These are phyloP conservation scores for Polyergus mexicanus DNA, from an alignment of 1,140 invertebrate genomes.

Conservation along the genomic window DNA sequence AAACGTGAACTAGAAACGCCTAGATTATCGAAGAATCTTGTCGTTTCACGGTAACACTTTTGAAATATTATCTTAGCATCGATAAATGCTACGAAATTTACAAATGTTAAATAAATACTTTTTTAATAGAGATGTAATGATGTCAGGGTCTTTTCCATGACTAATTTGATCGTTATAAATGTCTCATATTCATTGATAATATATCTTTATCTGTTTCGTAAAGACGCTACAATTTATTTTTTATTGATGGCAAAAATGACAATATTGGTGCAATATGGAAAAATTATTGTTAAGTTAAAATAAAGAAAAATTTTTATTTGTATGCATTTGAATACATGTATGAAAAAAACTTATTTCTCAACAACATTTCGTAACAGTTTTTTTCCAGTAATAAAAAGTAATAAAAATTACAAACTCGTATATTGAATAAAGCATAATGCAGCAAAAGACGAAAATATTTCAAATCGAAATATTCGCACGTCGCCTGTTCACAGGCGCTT, in stretches of 20 bases:
- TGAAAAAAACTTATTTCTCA: neutral
- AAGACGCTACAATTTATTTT: neutral
- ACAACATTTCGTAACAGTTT: neutral
- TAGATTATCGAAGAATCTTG: neutral
- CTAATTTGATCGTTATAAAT: neutral
- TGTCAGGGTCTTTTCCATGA: neutral
- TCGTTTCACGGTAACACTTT: neutral
- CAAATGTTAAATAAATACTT: neutral
- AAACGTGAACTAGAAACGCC: neutral
- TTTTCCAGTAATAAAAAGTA: conserved; percentile 12
- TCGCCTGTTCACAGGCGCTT: conserved; percentile 43
- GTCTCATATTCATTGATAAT: neutral
- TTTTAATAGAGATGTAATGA: neutral
- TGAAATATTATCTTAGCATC: neutral
- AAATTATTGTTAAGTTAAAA: neutral
- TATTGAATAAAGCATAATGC: conserved; percentile 38
- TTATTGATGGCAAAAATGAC: neutral
- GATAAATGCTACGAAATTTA: neutral
- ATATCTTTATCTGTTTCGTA: neutral
- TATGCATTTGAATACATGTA: neutral
- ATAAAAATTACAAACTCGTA: conserved; percentile 3
- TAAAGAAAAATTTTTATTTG: neutral
- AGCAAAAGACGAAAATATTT: conserved; percentile 47
- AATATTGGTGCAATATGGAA: neutral
- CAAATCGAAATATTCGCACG: conserved; percentile 49